Base-by-base conservation (phyloP, 2,797 vertebrate genomes). In the Notamacropus eugenii region DNA sequence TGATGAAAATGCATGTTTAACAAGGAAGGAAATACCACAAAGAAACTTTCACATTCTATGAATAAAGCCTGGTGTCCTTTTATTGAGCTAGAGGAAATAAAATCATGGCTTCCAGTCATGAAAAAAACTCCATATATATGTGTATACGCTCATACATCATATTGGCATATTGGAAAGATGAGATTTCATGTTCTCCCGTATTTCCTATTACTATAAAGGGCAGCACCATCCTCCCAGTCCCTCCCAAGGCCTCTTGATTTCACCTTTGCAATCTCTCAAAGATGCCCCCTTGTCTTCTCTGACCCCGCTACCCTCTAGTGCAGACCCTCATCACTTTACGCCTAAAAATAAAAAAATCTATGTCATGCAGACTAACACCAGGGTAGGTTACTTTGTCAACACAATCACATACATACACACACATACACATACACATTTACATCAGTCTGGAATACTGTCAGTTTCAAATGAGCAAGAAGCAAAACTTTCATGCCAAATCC, bases 341-440 rank as follows among this genome's bases (percentile, higher is more conserved):
- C 16, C 8, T 46, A 22, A 46, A 40, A 40, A 82, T n/a, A 19
- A 59, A 62, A 62, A 62, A 98, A 97, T 97, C 97, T 93, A 97
- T 97, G 93, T 96, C 98, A 98, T 99, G 98, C 98, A 98, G 98
- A 98, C 97, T 58, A 97, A 97, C 97, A 98, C 91, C n/a, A 96
- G 91, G 34, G 93, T 54, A 93, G 56, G 92, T 96, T 97, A 98
- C 94, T 94, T 0, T 94, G 96, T 96, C 22, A 67, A 19, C 19
- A 67, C 59, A 74, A 57, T 57, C 95, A 94, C 97, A 91, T 96
- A 94, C 3, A 0, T 97, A 98, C 62, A 67, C 62, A 67, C 95
- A 0, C 97, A 98, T 31, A 62, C 29, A 62, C 59, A 62, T 29
- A 62, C 59, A 62, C 29, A 98, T 98, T 98, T 98, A 99, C 98